These are phyloP conservation scores for Hyla sarda DNA, from an alignment of 2,113 vertebrate genomes.

Conservation along the genomic window DNA sequence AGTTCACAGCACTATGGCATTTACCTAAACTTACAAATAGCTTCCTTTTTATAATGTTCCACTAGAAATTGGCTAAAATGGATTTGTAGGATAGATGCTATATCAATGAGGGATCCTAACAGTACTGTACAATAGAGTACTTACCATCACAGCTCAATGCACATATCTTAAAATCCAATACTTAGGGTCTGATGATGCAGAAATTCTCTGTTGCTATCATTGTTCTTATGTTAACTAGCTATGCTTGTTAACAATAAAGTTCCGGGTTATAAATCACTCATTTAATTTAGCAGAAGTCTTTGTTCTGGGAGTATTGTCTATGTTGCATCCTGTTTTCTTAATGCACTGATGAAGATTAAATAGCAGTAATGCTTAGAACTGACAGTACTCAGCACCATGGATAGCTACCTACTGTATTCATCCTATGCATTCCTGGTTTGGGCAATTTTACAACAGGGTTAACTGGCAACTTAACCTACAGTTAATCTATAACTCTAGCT, in stretches of 20 bases:
- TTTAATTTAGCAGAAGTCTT: not conserved
- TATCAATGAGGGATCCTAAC: not conserved
- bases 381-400: slow-evolving; percentile 23
- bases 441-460: not conserved
- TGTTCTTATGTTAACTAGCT: not conserved
- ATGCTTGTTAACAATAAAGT: not conserved
- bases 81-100: not conserved
- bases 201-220: not conserved
- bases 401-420: not conserved
- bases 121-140: not conserved
- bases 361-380: not conserved
- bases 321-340: not conserved
- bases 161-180: not conserved
- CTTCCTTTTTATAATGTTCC: slow-evolving; percentile 12
- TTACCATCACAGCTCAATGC: not conserved
- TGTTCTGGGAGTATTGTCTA: not conserved
- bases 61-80: slow-evolving; percentile 28
- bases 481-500: not conserved
- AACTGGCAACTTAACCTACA: not conserved
- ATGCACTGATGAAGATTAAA: not conserved
- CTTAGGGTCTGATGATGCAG: not conserved
- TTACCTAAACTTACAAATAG: slow-evolving; percentile 23
- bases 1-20: not conserved
- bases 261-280: not conserved
- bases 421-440: not conserved